Conservation (phyloP, 2,797 vertebrate species). For the Varecia variegata region DNA sequence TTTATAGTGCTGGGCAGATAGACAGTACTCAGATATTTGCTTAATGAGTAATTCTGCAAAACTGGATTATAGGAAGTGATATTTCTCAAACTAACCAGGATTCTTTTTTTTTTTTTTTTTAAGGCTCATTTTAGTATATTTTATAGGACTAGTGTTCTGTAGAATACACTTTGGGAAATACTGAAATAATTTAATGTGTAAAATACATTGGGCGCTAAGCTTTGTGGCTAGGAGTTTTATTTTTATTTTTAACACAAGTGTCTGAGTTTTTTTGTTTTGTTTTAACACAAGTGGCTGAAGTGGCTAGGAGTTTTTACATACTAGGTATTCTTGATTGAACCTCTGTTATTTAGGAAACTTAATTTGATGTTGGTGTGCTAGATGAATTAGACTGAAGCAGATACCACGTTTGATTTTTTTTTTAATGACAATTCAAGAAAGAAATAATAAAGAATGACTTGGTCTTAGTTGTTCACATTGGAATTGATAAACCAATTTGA, state of each 20-base stretch:
- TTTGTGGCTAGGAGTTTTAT: not conserved
- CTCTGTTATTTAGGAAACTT: not conserved
- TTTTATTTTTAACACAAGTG: too few relatives aligned
- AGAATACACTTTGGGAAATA: not conserved
- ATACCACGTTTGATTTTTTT: not conserved
- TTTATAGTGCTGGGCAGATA: not conserved
- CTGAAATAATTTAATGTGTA: not conserved
- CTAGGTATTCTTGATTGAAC: not conserved
- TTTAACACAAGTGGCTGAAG: too few relatives aligned
- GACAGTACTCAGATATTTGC: too few relatives aligned
- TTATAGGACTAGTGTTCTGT: too few relatives aligned
- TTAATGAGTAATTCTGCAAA: too few relatives aligned
- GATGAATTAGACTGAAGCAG: not conserved
- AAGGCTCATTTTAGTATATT: too few relatives aligned
- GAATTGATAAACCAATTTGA: not conserved
- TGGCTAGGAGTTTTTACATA: not conserved
- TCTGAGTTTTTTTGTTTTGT: too few relatives aligned
- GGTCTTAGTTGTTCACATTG: not conserved
- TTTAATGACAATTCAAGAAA: not conserved
- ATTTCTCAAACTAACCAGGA: too few relatives aligned
- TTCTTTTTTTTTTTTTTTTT: too few relatives aligned
- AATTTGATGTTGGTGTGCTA: not conserved
- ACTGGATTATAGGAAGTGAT: too few relatives aligned
- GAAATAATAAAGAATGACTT: not conserved
- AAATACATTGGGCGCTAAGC: not conserved